phyloP scores from a whole-genome alignment of 2,113 vertebrate genomes.

The Poicephalus gulielmi region DNA sequence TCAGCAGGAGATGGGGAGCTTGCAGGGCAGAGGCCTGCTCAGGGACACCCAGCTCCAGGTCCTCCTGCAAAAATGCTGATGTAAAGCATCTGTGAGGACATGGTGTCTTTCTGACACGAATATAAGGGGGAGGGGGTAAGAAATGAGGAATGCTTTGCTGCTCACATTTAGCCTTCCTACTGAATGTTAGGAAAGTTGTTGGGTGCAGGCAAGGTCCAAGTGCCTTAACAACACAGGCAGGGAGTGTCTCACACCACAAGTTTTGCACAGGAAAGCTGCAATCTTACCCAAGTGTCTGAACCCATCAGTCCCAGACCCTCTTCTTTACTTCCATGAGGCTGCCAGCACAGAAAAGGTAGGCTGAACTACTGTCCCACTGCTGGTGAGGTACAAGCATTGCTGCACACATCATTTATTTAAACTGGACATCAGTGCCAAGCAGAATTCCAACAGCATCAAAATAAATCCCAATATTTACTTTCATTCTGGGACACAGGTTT shows the following conservation, averaged over 20 bases:
- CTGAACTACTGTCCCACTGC: neutral
- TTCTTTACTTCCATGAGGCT: neutral
- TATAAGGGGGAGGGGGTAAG: neutral
- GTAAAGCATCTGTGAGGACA: neutral
- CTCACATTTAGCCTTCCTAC: neutral
- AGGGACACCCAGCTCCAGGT: neutral
- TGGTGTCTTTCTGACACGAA: neutral
- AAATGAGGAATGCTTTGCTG: neutral
- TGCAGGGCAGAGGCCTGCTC: neutral
- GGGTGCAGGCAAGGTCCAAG: neutral
- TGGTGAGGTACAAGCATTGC: fast-evolving
- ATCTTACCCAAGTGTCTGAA: neutral
- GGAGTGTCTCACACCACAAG: neutral
- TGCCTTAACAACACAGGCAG: neutral
- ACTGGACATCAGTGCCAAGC: neutral
- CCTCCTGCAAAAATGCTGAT: neutral
- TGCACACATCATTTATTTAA: neutral
- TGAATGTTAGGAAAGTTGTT: neutral
- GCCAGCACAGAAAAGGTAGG: neutral
- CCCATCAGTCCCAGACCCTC: neutral
- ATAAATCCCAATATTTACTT: neutral
- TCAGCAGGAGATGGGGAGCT: fast-evolving
- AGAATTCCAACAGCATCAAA: neutral
- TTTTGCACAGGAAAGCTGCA: neutral
- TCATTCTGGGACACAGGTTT: fast-evolving